Evolutionary conservation across 1,140 invertebrate species (phyloP), one percentile per base, ranked within the genome.

Genomic region (Drosophila pallidifrons): DNA sequence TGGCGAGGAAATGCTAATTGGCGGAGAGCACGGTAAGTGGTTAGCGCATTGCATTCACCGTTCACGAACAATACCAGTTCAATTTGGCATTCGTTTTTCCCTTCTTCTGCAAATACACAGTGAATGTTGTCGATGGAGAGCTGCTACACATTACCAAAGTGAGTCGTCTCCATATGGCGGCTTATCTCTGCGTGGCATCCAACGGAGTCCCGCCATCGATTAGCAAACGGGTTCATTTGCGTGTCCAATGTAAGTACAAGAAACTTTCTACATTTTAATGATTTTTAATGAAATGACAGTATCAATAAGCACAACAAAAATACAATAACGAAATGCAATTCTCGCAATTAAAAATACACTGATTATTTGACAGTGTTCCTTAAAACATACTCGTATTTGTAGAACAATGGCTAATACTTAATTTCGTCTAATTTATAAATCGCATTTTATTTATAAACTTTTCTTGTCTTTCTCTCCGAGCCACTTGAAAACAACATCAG

Each of bases 191-290:
- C 90, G 97, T 98, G 55, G 97, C 96, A 10, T 96, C 96, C 41
- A 97, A 97, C 86, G 96, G 96, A 46, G 96, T 98, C 1, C 96
- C 97, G 38, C 97, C 97, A n/a, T 96, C 96, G 11, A 96, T 97
- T 77, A 97, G 96, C 93, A 97, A 97, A 85, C 94, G 97, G 57
- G 95, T 98, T 15, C 94, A 95, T 65, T 94, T 98, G 38, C 95
- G 96, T 93, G 97, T 98, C 20, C 97, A 98, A 94, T 98, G 97
- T 98, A 94, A 97, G 96, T 96, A 92, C 30, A 28, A 41, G 13
- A 10, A 38, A n/a, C 15, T 25, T 25, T 25, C 20, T 25, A 25
- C 3, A 25, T 25, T 25, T 25, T 25, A 0, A 25, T 3, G 3
- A 25, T 4, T 25, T 25, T 4, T 4, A 20, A 20, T 20, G 20